Evolutionary conservation across 2,113 vertebrate genomes (phyloP), one percentile per base, ranked within the genome.

Genomic region (Craseonycteris thonglongyai): DNA sequence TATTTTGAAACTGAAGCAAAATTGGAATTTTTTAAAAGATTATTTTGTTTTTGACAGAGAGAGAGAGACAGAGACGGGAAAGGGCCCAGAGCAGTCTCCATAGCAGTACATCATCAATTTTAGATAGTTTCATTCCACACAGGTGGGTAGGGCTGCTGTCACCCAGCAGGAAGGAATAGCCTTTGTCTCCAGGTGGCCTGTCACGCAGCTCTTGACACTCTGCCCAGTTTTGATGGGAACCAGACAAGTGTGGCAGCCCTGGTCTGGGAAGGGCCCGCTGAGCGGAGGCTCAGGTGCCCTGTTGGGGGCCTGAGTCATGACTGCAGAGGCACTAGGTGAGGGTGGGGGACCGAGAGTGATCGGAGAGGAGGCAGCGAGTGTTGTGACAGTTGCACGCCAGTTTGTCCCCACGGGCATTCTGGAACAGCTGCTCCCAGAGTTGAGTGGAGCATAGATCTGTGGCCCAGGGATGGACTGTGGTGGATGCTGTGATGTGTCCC

Each of bases 401-500:
- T 45, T 42, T n/a, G 45, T 38, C 24, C 22, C 38, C 30, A 58
- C 11, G 7, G 24, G 3, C 5, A 19, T 61, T 75, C 68, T 54
- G 30, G n/a, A 68, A 54, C 33, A 45, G 51, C 51, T 58, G 40
- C 56, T 78, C 63, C 33, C 24, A n/a, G 15, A n/a, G 19, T 28
- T 66, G 1, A 18, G 28, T 19, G 38, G 19, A 13, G 15, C 40
- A 7, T 6, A 4, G 13, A 8, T 40, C 38, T 35, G 47, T 16
- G 69, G 69, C 28, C 8, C 2, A 1, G 7, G n/a, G 16, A 0
- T 72, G 11, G 22, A 7, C 58, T 30, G 13, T 33, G 16, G 28
- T 24, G n/a, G 58, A 15, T 3, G 0, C 24, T 14, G 35, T 4
- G 2, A 28, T 2, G 18, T 38, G 38, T 45, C 61, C 8, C 18